Base-by-base conservation (phyloP, 2,797 vertebrate genomes). In the Cossypha heuglini region DNA sequence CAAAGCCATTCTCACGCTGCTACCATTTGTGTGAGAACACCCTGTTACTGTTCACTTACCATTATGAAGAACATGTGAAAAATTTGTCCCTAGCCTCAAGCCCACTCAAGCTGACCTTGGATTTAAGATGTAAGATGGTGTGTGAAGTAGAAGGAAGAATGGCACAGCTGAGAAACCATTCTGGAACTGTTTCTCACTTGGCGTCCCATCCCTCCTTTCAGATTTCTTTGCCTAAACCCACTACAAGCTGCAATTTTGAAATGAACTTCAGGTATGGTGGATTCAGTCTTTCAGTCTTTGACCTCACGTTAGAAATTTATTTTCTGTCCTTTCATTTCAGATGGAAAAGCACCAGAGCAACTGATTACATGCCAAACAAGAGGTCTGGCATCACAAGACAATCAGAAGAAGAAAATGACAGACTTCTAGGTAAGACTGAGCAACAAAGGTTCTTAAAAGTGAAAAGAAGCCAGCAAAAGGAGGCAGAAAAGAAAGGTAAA, bases 41-140 rank as follows among this genome's bases (percentile, higher is more conserved):
- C 24, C 46, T 49, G n/a, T 5, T 57, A 40, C 10, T 22, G 54
- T 88, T 64, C 3, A 0, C 33, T 74, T 31, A 55, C 24, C 40
- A 62, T 52, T 74, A 57, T 35, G 29, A 76, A 75, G 31, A 77
- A 71, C 6, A 62, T 57, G 54, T 38, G 58, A 93, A 94, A 86
- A 93, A 64, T 18, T 18, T 48, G 24, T 73, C 49, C 87, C 49
- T 45, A 77, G 81, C 73, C 76, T 92, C 45, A 78, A 77, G 35
- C 76, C 88, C 49, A 80, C 88, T 72, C 88, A 86, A 66, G 22
- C 13, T 7, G 10, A 86, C 58, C 58, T 88, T 29, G 5, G 54
- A 77, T 64, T 67, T 63, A 81, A 74, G 58, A 86, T 42, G 54
- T 76, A 90, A 96, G 68, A 88, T 74, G 79, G n/a, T 77, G 29